phyloP scores from a whole-genome alignment of 2,888 invertebrate species.

The Muscina levida region DNA sequence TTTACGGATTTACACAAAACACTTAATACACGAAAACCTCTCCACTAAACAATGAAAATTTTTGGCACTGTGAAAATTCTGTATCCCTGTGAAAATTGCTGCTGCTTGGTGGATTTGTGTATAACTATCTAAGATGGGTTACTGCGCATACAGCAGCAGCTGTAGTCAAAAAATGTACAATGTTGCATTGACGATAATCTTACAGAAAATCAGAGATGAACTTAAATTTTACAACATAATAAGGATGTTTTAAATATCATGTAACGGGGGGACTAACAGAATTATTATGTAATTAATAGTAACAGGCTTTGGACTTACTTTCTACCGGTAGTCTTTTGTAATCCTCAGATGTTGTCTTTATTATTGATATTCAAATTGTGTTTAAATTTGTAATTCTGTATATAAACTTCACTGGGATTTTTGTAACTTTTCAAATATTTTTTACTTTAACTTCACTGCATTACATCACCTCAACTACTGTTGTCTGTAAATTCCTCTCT shows the following conservation, averaged over 20 bases:
- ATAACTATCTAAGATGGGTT: slow-evolving; percentile 60
- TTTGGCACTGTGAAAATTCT: slow-evolving; percentile 48
- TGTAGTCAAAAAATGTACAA: slow-evolving; percentile 20
- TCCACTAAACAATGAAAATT: slow-evolving; percentile 58
- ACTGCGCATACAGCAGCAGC: slow-evolving; percentile 59
- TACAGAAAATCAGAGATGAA: background rate
- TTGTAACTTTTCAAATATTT: background rate
- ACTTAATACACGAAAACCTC: slow-evolving; percentile 72
- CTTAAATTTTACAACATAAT: background rate
- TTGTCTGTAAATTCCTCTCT: background rate
- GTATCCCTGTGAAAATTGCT: slow-evolving; percentile 52
- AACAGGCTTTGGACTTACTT: no score
- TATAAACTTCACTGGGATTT: no score
- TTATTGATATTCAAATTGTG: background rate
- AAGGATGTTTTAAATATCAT: background rate
- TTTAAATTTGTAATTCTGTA: background rate
- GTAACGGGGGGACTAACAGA: no score
- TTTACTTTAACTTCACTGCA: background rate
- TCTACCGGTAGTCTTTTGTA: no score
- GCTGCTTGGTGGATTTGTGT: slow-evolving; percentile 51
- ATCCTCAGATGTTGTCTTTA: background rate
- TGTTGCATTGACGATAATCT: no score
- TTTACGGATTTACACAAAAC: slow-evolving; percentile 74
- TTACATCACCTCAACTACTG: slow-evolving; percentile 3
- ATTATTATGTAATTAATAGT: no score